phyloP scores from a whole-genome alignment of 2,888 invertebrate genomes.

The Drosophila algonquin region DNA sequence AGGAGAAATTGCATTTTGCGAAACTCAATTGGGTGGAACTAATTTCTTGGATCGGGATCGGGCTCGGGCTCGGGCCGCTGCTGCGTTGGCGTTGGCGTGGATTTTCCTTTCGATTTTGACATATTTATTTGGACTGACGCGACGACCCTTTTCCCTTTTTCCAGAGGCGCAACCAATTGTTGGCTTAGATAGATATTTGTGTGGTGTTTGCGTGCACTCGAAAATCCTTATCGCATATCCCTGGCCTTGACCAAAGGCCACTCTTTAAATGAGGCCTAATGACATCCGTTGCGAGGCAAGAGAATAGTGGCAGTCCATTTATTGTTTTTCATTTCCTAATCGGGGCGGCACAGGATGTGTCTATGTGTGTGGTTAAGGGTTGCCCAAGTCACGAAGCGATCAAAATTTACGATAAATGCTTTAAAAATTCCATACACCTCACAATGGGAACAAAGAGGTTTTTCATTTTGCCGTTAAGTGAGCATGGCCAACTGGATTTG shows the following conservation, averaged over 20 bases:
- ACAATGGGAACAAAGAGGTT: slow-evolving; percentile 50
- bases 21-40: slow-evolving; percentile 71
- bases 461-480: slow-evolving; percentile 72
- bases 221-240: slow-evolving; percentile 20
- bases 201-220: slow-evolving; percentile 44
- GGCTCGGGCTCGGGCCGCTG: too few species aligned
- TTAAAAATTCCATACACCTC: slow-evolving; percentile 74
- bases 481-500: slow-evolving; percentile 81
- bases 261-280: slow-evolving; percentile 75
- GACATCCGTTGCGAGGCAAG: too few species aligned
- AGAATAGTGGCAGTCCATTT: slow-evolving; percentile 59
- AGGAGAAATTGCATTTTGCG: slow-evolving; percentile 36
- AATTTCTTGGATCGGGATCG: slow-evolving; percentile 41
- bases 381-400: slow-evolving; percentile 59
- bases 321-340: slow-evolving; percentile 81
- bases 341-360: slow-evolving; percentile 60
- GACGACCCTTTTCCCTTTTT: slow-evolving; percentile 48
- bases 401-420: slow-evolving; percentile 80
- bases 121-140: slow-evolving; percentile 73
- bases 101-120: slow-evolving; percentile 64
- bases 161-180: slow-evolving; percentile 66
- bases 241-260: slow-evolving; percentile 53
- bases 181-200: slow-evolving; percentile 50
- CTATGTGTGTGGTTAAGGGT: slow-evolving; percentile 65
- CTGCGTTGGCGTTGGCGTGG: slow-evolving; percentile 33